phyloP scores from a whole-genome alignment of 2,797 vertebrate species.

The Enteromius trimaculatus region DNA sequence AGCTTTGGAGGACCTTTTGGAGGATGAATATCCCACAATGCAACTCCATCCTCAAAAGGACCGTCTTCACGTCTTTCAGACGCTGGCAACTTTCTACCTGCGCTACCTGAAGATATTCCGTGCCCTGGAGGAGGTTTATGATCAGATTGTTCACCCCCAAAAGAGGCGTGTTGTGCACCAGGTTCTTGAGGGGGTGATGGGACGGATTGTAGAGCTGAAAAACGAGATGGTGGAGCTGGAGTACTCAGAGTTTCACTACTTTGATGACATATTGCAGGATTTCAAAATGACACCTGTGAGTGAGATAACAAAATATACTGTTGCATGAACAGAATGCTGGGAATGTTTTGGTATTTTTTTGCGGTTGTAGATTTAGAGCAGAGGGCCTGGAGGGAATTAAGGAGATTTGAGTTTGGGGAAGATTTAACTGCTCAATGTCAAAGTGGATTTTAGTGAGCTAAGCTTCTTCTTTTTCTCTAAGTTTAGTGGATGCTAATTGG shows the following conservation, averaged over 20 bases:
- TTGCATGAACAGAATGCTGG: slow-evolving; percentile 3
- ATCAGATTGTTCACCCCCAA: slow-evolving; percentile 79
- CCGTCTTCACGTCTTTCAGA: slow-evolving; percentile 68
- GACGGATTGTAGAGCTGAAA: slow-evolving; percentile 85
- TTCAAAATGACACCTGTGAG: slow-evolving; percentile 81
- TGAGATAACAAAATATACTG: slow-evolving; percentile 38
- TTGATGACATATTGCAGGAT: slow-evolving; percentile 80
- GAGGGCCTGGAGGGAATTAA: not conserved
- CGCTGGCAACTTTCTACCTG: slow-evolving; percentile 79
- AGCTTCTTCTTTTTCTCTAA: slow-evolving; percentile 42
- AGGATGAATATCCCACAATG: slow-evolving; percentile 72
- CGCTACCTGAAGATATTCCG: slow-evolving; percentile 82
- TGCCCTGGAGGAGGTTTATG: slow-evolving; percentile 74
- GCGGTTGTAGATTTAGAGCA: slow-evolving; percentile 14
- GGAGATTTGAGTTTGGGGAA: slow-evolving; percentile 6
- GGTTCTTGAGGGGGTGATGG: slow-evolving; percentile 81
- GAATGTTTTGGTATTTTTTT: slow-evolving; percentile 13
- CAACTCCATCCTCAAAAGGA: slow-evolving; percentile 68
- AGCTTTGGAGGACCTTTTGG: slow-evolving; percentile 74
- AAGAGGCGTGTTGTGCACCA: slow-evolving; percentile 75
- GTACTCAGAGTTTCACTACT: slow-evolving; percentile 80
- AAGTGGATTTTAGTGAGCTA: slow-evolving; percentile 40
- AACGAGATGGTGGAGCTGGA: slow-evolving; percentile 85
- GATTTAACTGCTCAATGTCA: slow-evolving; percentile 39
- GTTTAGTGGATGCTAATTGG: slow-evolving; percentile 52